These are phyloP conservation scores for Chionis minor DNA, from an alignment of 2,113 vertebrate species.

Conservation along the genomic window DNA sequence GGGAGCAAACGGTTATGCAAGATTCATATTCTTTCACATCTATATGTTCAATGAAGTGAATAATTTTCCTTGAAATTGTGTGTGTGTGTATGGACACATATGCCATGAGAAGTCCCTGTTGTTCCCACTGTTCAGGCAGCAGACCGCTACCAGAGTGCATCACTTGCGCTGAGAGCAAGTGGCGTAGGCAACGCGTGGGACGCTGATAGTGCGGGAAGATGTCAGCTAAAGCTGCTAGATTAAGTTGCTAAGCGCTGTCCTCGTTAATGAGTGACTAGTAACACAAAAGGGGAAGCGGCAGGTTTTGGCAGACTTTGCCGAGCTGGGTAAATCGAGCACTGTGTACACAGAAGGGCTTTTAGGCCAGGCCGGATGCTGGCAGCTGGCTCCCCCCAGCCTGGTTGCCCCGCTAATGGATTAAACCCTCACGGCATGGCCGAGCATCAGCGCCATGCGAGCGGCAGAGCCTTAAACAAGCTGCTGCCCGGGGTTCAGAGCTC, in stretches of 20 bases:
- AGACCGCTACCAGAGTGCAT: neutral
- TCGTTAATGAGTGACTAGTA: slow-evolving; percentile 15
- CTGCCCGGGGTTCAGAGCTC: neutral
- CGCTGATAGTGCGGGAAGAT: neutral
- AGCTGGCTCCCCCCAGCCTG: neutral
- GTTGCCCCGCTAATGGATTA: neutral
- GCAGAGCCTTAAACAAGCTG: neutral
- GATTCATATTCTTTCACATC: neutral
- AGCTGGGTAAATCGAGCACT: neutral
- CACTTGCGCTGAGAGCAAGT: neutral
- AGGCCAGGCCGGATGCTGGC: neutral
- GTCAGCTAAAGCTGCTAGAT: neutral
- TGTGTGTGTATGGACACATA: neutral
- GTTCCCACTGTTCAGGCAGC: neutral
- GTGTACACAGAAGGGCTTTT: slow-evolving; percentile 56
- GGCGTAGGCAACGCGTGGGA: fast-evolving
- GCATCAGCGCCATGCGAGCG: fast-evolving
- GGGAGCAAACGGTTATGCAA: neutral
- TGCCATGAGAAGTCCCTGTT: neutral
- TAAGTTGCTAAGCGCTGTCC: slow-evolving; percentile 29
- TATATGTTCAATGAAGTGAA: neutral
- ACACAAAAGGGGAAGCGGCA: fast-evolving
- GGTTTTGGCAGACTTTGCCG: neutral
- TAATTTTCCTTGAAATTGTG: neutral
- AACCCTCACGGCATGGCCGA: fast-evolving